A percentile compares a stretch with the other conserved stretches of the same genome.
phyloP scores from a whole-genome alignment of 2,888 invertebrate genomes.

The Tenthredo amoena region DNA sequence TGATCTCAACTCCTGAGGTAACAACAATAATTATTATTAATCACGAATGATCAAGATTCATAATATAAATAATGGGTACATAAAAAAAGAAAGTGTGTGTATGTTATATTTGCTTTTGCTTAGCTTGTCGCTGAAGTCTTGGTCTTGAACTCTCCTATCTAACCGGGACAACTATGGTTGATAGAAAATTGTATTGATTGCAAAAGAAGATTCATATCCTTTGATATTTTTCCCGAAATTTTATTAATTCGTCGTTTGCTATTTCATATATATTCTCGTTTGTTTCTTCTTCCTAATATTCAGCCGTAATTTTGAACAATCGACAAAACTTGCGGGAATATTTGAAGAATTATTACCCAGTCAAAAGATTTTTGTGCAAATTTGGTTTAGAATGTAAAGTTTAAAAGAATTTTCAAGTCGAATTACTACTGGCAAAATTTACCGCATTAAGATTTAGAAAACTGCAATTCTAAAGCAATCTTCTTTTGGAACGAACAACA shows the following conservation, averaged over 20 bases:
- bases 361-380: not conserved
- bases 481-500: constrained; percentile 54
- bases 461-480: constrained; percentile 55
- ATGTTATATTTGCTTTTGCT: constrained; percentile 66
- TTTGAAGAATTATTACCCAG: not conserved
- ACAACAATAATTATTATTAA: constrained; percentile 69
- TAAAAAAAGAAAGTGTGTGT: constrained; percentile 64
- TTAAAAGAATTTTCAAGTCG: not conserved
- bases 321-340: not conserved
- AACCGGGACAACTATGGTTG: constrained; percentile 31
- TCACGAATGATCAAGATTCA: constrained; percentile 62
- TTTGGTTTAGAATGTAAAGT: not conserved
- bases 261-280: not conserved
- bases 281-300: not conserved
- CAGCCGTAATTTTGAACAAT: not conserved
- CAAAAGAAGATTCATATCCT: constrained; percentile 42
- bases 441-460: not conserved
- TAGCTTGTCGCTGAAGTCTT: constrained; percentile 62
- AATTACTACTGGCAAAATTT: not conserved
- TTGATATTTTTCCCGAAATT: not conserved
- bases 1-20: constrained; percentile 78
- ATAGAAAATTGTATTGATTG: constrained; percentile 40
- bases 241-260: not conserved
- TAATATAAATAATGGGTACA: constrained; percentile 64
- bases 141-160: constrained; percentile 24